Evolutionary conservation across 92 coral and sea anemone genomes (phyloP), one percentile per base, ranked within the genome.

Genomic region (Parazoanthus swiftii): DNA sequence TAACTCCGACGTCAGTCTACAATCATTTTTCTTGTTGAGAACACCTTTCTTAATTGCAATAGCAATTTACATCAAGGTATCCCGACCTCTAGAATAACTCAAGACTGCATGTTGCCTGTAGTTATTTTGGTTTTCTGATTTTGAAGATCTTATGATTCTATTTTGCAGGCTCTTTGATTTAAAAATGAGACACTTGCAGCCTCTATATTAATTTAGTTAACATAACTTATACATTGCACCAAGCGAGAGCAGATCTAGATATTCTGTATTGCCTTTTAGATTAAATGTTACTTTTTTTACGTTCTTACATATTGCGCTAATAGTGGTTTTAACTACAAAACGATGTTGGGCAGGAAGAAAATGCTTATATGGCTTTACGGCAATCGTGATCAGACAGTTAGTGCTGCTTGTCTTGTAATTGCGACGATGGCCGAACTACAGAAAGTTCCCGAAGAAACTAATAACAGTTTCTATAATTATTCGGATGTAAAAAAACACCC

Each of bases 171-270:
- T 46, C 0, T 48, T 48, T 48, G 10, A 48, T 48, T 48, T 29
- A 29, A 48, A 48, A 48, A 48, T 74, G 46, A 6, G 23, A 15
- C 44, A 74, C 79, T 38, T 36, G 23, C 33, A 74, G 20, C 33
- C 20, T 38, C 38, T 74, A 29, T 3, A 10, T 73, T 29, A 29
- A 0, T 20, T 26, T 73, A 7, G 38, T 35, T 7, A 36, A 29
- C 20, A 39, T 39, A 39, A 39, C 4, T 39, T 38, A 74, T 74
- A 74, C 44, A 36, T 10, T 35, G 16, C 44, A 21, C 33, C 21
- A 74, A 38, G 50, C 37, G 21, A 74, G 50, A 18, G 48, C 79
- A 74, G 79, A 74, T 74, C 15, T 37, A 74, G 79, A 74, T 74
- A 37, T 37, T 74, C 14, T 74, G 11, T 74, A 74, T 74, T 37